Evolutionary conservation across 2,888 invertebrate genomes (phyloP).

Genomic region (Diarsia rubi): DNA sequence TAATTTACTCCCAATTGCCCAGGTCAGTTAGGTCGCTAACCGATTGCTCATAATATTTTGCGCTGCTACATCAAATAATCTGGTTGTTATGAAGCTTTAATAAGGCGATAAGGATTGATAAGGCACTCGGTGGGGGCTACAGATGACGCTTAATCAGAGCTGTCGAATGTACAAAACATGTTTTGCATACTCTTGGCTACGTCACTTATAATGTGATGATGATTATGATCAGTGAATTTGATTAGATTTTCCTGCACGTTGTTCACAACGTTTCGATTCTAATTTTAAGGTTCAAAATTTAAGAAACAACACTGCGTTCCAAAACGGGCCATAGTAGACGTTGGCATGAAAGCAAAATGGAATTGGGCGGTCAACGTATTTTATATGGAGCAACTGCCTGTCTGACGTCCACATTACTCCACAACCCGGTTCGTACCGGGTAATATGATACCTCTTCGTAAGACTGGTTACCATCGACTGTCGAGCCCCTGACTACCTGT

Average conservation of each 20-base stretch:
- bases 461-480: too few species aligned
- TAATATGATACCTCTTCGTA: too few species aligned
- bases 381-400: too few species aligned
- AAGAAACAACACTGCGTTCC: too few species aligned
- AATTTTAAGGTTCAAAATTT: neutral
- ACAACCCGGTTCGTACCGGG: too few species aligned
- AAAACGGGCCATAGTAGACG: too few species aligned
- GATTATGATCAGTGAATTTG: slow-evolving; percentile 7
- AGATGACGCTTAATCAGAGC: slow-evolving; percentile 19
- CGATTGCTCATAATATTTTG: slow-evolving; percentile 22
- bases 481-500: too few species aligned
- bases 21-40: neutral
- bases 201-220: slow-evolving; percentile 11
- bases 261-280: neutral
- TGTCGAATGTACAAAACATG: slow-evolving; percentile 43
- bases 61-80: slow-evolving; percentile 7
- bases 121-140: slow-evolving; percentile 47
- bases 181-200: slow-evolving; percentile 30
- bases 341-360: too few species aligned
- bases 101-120: slow-evolving; percentile 34
- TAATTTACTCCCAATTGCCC: slow-evolving; percentile 11
- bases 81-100: slow-evolving; percentile 16
- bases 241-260: slow-evolving; percentile 9
- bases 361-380: too few species aligned
- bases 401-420: too few species aligned